A percentile compares a stretch with the other conserved stretches of the same genome.
phyloP scores from a whole-genome alignment of 2,113 vertebrate species.

The Hyla sarda region DNA sequence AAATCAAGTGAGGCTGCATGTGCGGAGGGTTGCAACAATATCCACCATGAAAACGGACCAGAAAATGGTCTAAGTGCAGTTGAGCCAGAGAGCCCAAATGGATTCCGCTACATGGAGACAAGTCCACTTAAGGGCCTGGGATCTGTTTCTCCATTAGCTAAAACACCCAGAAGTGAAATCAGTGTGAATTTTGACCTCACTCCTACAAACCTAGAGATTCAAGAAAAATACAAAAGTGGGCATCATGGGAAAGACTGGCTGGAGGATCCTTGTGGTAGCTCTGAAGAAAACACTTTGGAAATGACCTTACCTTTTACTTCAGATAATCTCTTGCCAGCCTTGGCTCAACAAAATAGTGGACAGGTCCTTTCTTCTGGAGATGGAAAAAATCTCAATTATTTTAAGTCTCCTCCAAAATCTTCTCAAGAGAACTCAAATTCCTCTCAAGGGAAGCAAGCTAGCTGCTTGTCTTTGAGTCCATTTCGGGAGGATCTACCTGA shows the following conservation, averaged over 20 bases:
- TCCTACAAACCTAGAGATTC: conserved; percentile 73
- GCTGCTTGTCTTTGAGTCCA: conserved; percentile 81
- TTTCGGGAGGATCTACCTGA: conserved; percentile 77
- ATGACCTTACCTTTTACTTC: conserved; percentile 73
- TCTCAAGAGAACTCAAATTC: conserved; percentile 67
- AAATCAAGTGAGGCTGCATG: not conserved
- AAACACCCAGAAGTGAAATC: conserved; percentile 74
- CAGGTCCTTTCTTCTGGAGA: conserved; percentile 64
- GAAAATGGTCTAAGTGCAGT: conserved; percentile 49
- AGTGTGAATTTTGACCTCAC: conserved; percentile 79
- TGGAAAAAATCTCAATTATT: conserved; percentile 62
- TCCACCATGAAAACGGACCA: not conserved
- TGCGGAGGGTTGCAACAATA: not conserved
- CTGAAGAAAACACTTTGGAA: conserved; percentile 80
- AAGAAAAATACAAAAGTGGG: conserved; percentile 68
- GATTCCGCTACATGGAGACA: conserved; percentile 65
- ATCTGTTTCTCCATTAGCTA: conserved; percentile 75
- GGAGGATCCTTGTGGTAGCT: conserved; percentile 73
- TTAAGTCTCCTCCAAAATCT: conserved; percentile 63
- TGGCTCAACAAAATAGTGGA: conserved; percentile 66
- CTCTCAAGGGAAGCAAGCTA: conserved; percentile 74
- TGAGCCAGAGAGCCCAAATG: conserved; percentile 72
- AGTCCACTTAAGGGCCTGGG: conserved; percentile 64
- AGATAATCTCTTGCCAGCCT: conserved; percentile 76
- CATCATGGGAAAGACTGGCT: conserved; percentile 64